Conservation (phyloP, 1,140 invertebrate genomes). For the Dreissena polymorpha region DNA sequence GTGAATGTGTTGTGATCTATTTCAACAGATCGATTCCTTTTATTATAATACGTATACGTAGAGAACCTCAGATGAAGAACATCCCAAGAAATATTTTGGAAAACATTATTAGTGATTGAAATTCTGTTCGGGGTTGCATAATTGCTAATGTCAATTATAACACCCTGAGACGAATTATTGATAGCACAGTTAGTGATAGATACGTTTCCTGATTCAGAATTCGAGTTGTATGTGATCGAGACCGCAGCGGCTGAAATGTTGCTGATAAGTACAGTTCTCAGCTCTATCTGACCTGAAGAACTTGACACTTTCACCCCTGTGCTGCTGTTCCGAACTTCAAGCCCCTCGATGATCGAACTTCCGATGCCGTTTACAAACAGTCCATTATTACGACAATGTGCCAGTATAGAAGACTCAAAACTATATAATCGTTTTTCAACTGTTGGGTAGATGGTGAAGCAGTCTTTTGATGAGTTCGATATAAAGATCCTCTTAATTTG, state of each 20-base stretch:
- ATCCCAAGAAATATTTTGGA: not conserved
- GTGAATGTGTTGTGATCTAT: constrained; percentile 17
- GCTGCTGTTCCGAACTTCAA: not conserved
- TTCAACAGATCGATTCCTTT: not conserved
- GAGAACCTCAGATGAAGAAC: not conserved
- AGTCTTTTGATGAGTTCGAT: not conserved
- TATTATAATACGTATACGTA: not conserved
- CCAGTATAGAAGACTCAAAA: constrained; percentile 4
- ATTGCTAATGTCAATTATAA: not conserved
- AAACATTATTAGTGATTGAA: not conserved
- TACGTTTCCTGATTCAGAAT: not conserved
- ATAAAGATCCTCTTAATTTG: not conserved
- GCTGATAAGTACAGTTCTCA: not conserved
- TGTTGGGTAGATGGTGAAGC: not conserved
- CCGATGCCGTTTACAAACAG: not conserved
- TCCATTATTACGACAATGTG: not conserved
- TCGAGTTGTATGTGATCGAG: not conserved
- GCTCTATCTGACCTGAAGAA: not conserved
- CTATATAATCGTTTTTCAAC: not conserved
- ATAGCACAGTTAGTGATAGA: not conserved
- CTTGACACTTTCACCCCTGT: not conserved
- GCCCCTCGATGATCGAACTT: not conserved
- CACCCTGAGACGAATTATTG: not conserved
- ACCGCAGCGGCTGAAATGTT: not conserved
- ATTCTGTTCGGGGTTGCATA: not conserved